Evolutionary conservation across 2,797 vertebrate species (phyloP), one percentile per base, ranked within the genome.

Genomic region (Pseudochromis fuscus): DNA sequence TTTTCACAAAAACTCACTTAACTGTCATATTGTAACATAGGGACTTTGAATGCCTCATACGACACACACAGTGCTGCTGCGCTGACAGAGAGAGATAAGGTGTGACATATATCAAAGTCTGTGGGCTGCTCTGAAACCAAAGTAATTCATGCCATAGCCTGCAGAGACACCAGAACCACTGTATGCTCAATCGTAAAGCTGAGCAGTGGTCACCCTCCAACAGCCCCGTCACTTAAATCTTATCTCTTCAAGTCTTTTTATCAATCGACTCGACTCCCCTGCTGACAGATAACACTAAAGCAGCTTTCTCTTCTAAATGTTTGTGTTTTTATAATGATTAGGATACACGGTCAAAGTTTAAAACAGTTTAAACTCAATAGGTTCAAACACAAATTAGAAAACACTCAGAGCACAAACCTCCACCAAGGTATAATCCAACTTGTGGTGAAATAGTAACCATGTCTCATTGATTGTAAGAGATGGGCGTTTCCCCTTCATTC

Each of bases 41-140:
- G 8, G 40, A 18, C 10, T 44, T 44, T 44, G 9, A 21, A 8
- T 42, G 40, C 18, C 10, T 42, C 23, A 46, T 30, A n/a, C 49
- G 66, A 51, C 42, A 33, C 25, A 62, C 38, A 40, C 4, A 7
- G 16, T 44, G 56, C 45, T 15, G 38, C 44, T 62, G 31, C 24
- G 31, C 77, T 64, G 59, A 73, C 67, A 64, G 42, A 64, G 49
- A 73, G 55, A 72, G 79, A 78, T 77, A 38, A 62, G 64, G 69
- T 67, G 67, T 73, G 69, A 73, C 79, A 63, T 60, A 35, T 61
- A 63, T 82, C 58, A 63, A 72, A 80, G 46, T 42, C 69, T 62
- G 56, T 33, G 35, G 56, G 66, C 28, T 60, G 37, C 33, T 7
- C 4, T 33, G 11, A 33, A 33, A 42, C 45, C 24, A 65, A 76